Conservation (phyloP, 2,113 vertebrate species). For the Salvelinus alpinus region DNA sequence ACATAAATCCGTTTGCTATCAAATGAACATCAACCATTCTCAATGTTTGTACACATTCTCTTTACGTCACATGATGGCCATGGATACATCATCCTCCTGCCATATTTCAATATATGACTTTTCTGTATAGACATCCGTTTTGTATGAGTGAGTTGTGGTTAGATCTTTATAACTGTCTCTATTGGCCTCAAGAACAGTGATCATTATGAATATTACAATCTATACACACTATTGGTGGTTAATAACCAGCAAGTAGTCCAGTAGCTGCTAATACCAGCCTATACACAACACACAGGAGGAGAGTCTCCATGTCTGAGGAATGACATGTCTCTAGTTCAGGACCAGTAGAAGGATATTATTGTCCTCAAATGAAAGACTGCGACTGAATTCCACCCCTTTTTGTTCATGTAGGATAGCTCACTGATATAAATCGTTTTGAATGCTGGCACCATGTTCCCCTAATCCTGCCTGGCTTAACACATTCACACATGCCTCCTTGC, state of each 20-base stretch:
- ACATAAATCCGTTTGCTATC: slow-evolving; percentile 55
- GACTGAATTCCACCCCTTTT: slow-evolving; percentile 20
- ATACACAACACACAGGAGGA: background rate
- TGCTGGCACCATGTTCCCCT: slow-evolving; percentile 17
- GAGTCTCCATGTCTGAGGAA: slow-evolving; percentile 3
- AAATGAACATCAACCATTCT: slow-evolving; percentile 55
- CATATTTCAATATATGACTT: too few species aligned
- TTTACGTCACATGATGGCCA: too few species aligned
- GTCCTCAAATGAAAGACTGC: slow-evolving; percentile 13
- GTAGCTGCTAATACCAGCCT: background rate
- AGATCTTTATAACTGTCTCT: slow-evolving; percentile 13
- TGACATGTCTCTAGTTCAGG: background rate
- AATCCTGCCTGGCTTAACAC: slow-evolving; percentile 39
- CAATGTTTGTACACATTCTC: slow-evolving; percentile 15
- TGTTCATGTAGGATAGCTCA: slow-evolving; percentile 15
- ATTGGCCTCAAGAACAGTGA: slow-evolving; percentile 1
- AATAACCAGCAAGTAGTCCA: background rate
- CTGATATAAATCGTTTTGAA: slow-evolving; percentile 13
- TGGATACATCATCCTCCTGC: too few species aligned
- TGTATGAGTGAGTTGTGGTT: too few species aligned
- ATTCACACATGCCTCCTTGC: slow-evolving; percentile 37
- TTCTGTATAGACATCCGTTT: background rate
- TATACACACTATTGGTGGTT: too few species aligned
- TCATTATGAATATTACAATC: too few species aligned
- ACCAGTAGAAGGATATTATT: slow-evolving; percentile 3